Evolutionary conservation across 1,140 invertebrate species (phyloP).

Genomic region (Drosophila mauritiana): DNA sequence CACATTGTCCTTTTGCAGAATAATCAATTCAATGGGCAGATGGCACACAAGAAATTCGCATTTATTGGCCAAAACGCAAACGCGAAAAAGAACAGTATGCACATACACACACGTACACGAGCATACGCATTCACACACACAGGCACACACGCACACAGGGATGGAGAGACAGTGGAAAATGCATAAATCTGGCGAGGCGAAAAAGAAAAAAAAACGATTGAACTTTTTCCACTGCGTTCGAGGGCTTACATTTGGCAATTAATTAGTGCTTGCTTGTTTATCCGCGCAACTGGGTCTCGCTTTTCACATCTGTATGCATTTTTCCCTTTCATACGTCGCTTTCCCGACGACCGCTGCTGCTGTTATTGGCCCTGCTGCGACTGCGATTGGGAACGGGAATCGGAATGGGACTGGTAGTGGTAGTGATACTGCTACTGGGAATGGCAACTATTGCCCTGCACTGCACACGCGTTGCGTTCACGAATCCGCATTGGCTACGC

Average conservation of each 20-base stretch:
- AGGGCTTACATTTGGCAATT: constrained; percentile 66
- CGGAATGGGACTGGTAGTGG: too few relatives aligned
- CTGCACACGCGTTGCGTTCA: constrained; percentile 64
- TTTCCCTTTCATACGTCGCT: constrained; percentile 41
- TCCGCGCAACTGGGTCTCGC: constrained; percentile 53
- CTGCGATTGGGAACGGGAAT: neutral
- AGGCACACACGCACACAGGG: constrained; percentile 19
- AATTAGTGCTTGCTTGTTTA: constrained; percentile 65
- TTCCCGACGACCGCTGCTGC: constrained; percentile 48
- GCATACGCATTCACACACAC: constrained; percentile 1
- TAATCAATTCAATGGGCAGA: constrained; percentile 13
- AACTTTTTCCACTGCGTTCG: constrained; percentile 16
- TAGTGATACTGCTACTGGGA: constrained; percentile 28
- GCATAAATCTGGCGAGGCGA: constrained; percentile 38
- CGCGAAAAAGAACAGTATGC: constrained; percentile 47
- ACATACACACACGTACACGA: constrained; percentile 25
- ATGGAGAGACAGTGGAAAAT: constrained; percentile 39
- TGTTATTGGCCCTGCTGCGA: constrained; percentile 63
- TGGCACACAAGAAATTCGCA: constrained; percentile 22
- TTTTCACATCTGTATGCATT: constrained; percentile 50
- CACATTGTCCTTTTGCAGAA: constrained; percentile 2
- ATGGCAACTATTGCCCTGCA: constrained; percentile 37
- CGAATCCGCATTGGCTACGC: constrained; percentile 40
- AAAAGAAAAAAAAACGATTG: constrained; percentile 15
- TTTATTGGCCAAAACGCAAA: constrained; percentile 30